Evolutionary conservation across 2,797 vertebrate species (phyloP).

Genomic region (Fundulus diaphanus): DNA sequence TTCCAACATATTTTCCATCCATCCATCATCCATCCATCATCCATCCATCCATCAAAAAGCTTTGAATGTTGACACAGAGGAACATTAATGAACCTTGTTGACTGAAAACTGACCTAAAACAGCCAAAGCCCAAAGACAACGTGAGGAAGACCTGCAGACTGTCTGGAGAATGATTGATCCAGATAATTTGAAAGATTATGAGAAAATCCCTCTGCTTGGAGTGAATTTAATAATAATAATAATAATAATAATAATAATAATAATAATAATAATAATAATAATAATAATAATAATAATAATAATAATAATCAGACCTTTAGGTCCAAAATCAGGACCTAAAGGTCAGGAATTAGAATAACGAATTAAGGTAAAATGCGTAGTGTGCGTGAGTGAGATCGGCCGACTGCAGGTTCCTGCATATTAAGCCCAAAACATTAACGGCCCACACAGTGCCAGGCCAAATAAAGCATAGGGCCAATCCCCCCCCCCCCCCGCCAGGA

Average conservation of each 20-base stretch:
- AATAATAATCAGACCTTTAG: too few species aligned
- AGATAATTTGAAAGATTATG: not conserved
- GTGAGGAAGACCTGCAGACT: too few species aligned
- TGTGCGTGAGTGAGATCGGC: not conserved
- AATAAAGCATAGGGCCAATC: conserved; percentile 42
- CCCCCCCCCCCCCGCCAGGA: conserved; percentile 12
- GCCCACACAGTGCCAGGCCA: conserved; percentile 32
- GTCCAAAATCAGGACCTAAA: not conserved
- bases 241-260: too few species aligned
- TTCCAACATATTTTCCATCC: not conserved
- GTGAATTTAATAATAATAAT: too few species aligned
- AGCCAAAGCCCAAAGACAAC: not conserved
- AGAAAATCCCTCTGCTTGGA: not conserved
- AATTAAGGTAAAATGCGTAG: not conserved
- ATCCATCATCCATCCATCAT: too few species aligned
- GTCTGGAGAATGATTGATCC: too few species aligned
- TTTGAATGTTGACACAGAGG: not conserved
- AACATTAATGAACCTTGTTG: not conserved
- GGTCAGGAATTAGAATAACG: not conserved
- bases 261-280: too few species aligned
- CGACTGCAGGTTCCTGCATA: conserved; percentile 34
- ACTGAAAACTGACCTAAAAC: not conserved
- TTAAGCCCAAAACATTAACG: conserved; percentile 47
- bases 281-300: too few species aligned
- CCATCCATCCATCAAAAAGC: not conserved